These are phyloP conservation scores for Datnioides undecimradiatus DNA, from an alignment of 2,113 vertebrate genomes.

Conservation along the genomic window DNA sequence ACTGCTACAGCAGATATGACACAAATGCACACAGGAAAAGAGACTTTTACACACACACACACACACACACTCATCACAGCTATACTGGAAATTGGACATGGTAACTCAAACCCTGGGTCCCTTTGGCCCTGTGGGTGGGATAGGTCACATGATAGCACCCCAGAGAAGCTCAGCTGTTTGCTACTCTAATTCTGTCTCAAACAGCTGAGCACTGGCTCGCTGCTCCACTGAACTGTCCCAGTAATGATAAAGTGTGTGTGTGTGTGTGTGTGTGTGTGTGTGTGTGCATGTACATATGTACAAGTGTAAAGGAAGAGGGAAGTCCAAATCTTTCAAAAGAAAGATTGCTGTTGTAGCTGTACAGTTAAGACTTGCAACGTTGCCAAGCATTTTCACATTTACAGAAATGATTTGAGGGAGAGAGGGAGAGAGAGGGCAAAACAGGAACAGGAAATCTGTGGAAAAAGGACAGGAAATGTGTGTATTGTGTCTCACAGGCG, in stretches of 20 bases:
- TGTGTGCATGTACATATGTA: background rate
- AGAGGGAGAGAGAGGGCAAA: conserved; percentile 38
- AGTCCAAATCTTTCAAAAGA: background rate
- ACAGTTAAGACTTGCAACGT: background rate
- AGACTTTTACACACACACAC: conserved; percentile 12
- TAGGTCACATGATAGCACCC: conserved; percentile 78
- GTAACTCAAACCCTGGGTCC: conserved; percentile 70
- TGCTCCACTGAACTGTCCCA: conserved; percentile 69
- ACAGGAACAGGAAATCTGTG: conserved; percentile 76
- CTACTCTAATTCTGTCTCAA: conserved; percentile 80
- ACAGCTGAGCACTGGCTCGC: conserved; percentile 77
- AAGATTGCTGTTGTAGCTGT: background rate
- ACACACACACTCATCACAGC: conserved; percentile 4
- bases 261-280: conserved; percentile 34
- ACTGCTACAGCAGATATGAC: conserved; percentile 1
- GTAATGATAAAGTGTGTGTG: conserved; percentile 46
- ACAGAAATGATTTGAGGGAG: conserved; percentile 14
- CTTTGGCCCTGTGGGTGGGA: conserved; percentile 73
- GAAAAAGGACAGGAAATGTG: conserved; percentile 72
- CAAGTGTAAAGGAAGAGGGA: background rate
- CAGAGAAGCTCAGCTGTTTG: conserved; percentile 82
- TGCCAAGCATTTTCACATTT: background rate
- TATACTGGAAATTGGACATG: conserved; percentile 50
- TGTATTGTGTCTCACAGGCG: conserved; percentile 56
- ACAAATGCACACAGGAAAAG: conserved; percentile 42